Percentiles rank a stretch among this genome's conserved stretches.
These are phyloP conservation scores for Ctenopoma multispine DNA, from an alignment of 2,797 vertebrate genomes.

Conservation along the genomic window DNA sequence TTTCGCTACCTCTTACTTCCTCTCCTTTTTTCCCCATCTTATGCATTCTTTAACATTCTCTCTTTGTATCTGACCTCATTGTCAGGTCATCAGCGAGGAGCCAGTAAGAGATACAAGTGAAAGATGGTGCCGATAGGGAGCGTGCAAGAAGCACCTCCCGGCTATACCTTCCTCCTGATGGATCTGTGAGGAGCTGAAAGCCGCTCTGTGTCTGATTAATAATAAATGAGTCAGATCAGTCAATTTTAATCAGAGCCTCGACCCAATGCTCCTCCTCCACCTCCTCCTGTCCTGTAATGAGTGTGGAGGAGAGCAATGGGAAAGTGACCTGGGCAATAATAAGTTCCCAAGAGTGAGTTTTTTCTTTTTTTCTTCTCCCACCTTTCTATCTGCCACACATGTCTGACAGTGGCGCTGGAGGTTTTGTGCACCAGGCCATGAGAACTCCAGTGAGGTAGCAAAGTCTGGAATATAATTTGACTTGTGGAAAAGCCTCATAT, in stretches of 20 bases:
- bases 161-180: slow-evolving; percentile 27
- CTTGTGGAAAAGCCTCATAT: slow-evolving; percentile 6
- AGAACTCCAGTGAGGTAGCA: not conserved
- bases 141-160: slow-evolving; percentile 9
- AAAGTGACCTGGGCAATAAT: slow-evolving; percentile 10
- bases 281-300: slow-evolving; percentile 57
- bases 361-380: not conserved
- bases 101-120: slow-evolving; percentile 23
- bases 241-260: slow-evolving; percentile 32
- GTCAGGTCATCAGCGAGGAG: slow-evolving; percentile 45
- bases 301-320: slow-evolving; percentile 30
- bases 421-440: not conserved
- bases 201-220: slow-evolving; percentile 59
- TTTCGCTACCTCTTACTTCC: not conserved
- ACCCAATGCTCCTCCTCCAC: slow-evolving; percentile 19
- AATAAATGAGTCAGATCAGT: slow-evolving; percentile 67
- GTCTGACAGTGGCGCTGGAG: not conserved
- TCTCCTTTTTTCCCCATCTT: not conserved
- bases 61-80: slow-evolving; percentile 53
- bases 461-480: not conserved
- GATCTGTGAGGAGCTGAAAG: slow-evolving; percentile 38
- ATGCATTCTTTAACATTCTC: slow-evolving; percentile 23
- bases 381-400: slow-evolving; percentile 9
- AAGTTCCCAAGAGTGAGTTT: slow-evolving; percentile 31
- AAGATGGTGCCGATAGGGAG: slow-evolving; percentile 47